Evolutionary conservation across 2,113 vertebrate species (phyloP).

Genomic region (Trinectes maculatus): DNA sequence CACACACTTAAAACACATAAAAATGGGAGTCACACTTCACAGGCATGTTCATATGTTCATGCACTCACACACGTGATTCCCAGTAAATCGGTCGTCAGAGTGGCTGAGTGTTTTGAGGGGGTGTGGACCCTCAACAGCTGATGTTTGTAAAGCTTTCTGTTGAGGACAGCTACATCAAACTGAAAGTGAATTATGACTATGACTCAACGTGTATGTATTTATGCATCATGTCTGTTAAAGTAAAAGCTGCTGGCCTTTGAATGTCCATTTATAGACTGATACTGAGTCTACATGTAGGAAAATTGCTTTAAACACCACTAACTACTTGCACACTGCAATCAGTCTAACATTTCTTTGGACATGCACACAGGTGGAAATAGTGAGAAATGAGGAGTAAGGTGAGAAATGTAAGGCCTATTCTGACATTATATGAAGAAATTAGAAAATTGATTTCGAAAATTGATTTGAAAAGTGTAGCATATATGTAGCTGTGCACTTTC

Average conservation of each 20-base stretch:
- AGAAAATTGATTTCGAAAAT: too few species aligned
- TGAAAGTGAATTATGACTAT: conserved; percentile 22
- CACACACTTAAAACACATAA: conserved; percentile 16
- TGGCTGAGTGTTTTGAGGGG: conserved; percentile 25
- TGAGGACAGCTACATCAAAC: conserved; percentile 25
- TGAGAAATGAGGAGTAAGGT: too few species aligned
- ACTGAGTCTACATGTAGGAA: not conserved
- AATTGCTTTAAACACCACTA: not conserved
- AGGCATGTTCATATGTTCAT: conserved; percentile 13
- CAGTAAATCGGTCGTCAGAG: conserved; percentile 46
- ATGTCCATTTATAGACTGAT: not conserved
- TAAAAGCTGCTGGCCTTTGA: not conserved
- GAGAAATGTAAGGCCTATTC: too few species aligned
- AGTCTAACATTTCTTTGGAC: not conserved
- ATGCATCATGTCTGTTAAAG: not conserved
- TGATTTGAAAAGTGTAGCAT: too few species aligned
- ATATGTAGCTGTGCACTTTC: too few species aligned
- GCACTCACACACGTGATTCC: conserved; percentile 46
- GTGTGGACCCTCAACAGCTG: conserved; percentile 37
- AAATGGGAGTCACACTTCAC: conserved; percentile 25
- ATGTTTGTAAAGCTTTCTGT: conserved; percentile 48
- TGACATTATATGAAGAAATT: too few species aligned
- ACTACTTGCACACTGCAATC: too few species aligned
- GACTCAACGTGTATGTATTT: conserved; percentile 27
- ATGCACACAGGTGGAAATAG: not conserved